Conservation (phyloP, 2,888 invertebrate species). For the Rhodophaea formosa region DNA sequence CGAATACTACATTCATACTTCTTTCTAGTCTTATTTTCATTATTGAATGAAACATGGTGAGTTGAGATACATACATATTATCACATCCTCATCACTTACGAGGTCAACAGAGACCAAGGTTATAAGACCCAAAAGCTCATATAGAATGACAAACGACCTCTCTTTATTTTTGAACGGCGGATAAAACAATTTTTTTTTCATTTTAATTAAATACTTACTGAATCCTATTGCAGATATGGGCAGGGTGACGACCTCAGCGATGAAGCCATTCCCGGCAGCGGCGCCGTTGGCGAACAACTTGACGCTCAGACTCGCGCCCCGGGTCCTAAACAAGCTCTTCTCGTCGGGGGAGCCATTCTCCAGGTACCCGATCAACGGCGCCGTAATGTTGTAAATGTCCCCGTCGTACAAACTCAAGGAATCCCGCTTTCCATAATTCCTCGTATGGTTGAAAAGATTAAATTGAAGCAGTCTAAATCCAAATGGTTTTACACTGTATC, state of each 20-base stretch:
- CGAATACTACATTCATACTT: too few relatives aligned
- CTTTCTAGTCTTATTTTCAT: too few relatives aligned
- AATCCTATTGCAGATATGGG: constrained; percentile 95
- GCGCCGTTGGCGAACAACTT: constrained; percentile 97
- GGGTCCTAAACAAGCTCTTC: constrained; percentile 88
- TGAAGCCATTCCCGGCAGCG: constrained; percentile 95
- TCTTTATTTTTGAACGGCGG: too few relatives aligned
- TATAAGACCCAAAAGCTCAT: too few relatives aligned
- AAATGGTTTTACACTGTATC: constrained; percentile 91
- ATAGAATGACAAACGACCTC: too few relatives aligned
- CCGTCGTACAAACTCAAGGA: constrained; percentile 94
- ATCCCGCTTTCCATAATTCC: constrained; percentile 90
- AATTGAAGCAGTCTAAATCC: constrained; percentile 95
- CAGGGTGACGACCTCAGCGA: constrained; percentile 97
- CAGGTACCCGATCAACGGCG: constrained; percentile 85
- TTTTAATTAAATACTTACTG: constrained; percentile 83
- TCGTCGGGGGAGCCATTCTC: constrained; percentile 86
- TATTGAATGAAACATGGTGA: too few relatives aligned
- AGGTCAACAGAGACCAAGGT: too few relatives aligned
- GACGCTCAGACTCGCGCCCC: constrained; percentile 91
- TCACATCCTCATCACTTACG: too few relatives aligned
- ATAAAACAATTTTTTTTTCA: background rate
- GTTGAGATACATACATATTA: too few relatives aligned
- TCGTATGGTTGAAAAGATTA: constrained; percentile 94
- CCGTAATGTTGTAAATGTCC: constrained; percentile 93